A percentile compares a stretch with the other conserved stretches of the same genome.
Evolutionary conservation across 2,113 vertebrate species (phyloP).

Genomic region (Melanerpes aurifrons): DNA sequence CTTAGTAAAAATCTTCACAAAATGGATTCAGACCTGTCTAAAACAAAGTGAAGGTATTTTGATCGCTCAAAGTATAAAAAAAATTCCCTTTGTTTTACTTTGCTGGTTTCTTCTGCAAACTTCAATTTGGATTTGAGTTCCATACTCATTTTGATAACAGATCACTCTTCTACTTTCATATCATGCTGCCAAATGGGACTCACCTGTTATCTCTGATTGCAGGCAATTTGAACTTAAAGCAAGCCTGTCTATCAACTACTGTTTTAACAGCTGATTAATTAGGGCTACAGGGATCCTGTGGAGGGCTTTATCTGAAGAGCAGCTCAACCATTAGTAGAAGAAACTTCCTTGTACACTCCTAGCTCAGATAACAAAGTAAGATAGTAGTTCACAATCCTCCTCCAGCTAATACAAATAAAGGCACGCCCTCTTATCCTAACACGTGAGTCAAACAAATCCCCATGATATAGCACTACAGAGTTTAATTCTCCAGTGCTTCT

Average conservation of each 20-base stretch:
- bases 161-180: constrained; percentile 69
- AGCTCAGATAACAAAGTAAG: constrained; percentile 86
- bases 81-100: constrained; percentile 8
- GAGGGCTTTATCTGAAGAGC: constrained; percentile 86
- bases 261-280: constrained; percentile 88
- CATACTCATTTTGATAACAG: constrained; percentile 70
- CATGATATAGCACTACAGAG: neutral
- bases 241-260: constrained; percentile 82
- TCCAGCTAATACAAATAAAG: constrained; percentile 81
- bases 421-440: constrained; percentile 82
- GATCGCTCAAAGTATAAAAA: constrained; percentile 1
- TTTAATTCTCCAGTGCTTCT: constrained; percentile 54
- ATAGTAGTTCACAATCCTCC: constrained; percentile 81
- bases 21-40: neutral
- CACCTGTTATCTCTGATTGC: constrained; percentile 82
- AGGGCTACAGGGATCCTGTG: constrained; percentile 76
- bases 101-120: constrained; percentile 35
- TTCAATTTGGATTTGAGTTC: constrained; percentile 64
- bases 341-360: constrained; percentile 83
- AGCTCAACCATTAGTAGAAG: constrained; percentile 83
- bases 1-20: neutral
- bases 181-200: constrained; percentile 75
- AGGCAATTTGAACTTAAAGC: constrained; percentile 82
- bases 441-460: constrained; percentile 57
- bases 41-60: neutral